Conservation (phyloP, 1,140 invertebrate genomes). For the Drosophila pseudoananassae region DNA sequence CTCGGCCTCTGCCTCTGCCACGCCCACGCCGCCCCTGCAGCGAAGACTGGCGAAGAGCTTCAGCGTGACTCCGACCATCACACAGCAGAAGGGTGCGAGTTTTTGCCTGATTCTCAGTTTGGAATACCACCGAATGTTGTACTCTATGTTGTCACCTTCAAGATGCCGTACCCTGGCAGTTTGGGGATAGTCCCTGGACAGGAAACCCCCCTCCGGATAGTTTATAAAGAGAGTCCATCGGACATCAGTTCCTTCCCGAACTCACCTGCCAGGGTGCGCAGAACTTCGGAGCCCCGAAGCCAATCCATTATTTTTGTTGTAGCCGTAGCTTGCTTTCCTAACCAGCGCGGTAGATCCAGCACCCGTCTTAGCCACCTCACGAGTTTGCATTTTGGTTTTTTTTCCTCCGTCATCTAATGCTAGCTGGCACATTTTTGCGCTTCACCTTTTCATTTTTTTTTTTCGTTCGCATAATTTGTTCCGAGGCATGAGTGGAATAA, state of each 20-base stretch:
- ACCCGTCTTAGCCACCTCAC: constrained; percentile 12
- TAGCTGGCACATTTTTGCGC: neutral
- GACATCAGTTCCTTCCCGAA: neutral
- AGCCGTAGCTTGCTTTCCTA: constrained; percentile 15
- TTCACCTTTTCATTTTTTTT: constrained; percentile 9
- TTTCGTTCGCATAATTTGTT: constrained; percentile 43
- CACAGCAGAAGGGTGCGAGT: constrained; percentile 83
- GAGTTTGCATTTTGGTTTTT: constrained; percentile 33
- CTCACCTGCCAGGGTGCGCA: constrained; percentile 30
- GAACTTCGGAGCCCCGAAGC: constrained; percentile 23
- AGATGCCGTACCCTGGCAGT: constrained; percentile 21
- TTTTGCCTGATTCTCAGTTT: constrained; percentile 11
- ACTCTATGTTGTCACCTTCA: constrained; percentile 25
- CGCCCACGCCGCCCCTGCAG: constrained; percentile 91
- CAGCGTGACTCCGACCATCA: constrained; percentile 89
- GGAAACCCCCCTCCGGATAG: too few species aligned
- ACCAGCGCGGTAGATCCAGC: constrained; percentile 9
- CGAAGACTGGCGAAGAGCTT: constrained; percentile 94
- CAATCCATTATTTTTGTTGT: constrained; percentile 4
- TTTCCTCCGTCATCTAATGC: constrained; percentile 1
- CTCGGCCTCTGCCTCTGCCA: constrained; percentile 82
- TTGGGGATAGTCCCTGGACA: neutral
- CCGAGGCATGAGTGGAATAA: constrained; percentile 85
- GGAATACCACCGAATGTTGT: constrained; percentile 33
- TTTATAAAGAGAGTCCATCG: too few species aligned